Conservation (phyloP, 2,888 invertebrate genomes). For the Zygogramma bicolorata region DNA sequence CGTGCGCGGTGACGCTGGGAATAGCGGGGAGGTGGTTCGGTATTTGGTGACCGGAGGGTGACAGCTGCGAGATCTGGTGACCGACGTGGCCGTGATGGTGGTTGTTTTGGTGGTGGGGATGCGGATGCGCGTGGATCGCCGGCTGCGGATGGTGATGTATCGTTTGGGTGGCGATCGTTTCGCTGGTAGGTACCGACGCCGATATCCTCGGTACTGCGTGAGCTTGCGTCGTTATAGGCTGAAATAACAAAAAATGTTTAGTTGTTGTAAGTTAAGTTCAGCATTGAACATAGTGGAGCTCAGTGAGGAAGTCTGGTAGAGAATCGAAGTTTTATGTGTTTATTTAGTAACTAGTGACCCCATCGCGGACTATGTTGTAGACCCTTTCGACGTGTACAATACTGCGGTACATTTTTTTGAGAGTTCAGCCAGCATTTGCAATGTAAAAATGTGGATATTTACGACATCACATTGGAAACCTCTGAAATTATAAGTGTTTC, state of each 20-base stretch:
- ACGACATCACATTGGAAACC: too few species aligned
- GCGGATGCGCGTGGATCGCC: conserved; percentile 30
- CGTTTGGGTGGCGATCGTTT: conserved; percentile 43
- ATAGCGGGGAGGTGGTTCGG: conserved; percentile 50
- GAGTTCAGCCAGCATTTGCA: too few species aligned
- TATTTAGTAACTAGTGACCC: too few species aligned
- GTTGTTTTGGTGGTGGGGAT: conserved; percentile 18
- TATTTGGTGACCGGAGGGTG: conserved; percentile 35
- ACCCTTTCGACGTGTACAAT: too few species aligned
- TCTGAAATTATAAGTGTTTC: too few species aligned
- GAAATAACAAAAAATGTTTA: conserved; percentile 16
- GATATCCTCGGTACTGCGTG: conserved; percentile 51
- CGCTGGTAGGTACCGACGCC: conserved; percentile 49
- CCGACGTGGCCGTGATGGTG: conserved; percentile 16
- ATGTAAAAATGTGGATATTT: too few species aligned
- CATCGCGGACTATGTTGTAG: too few species aligned
- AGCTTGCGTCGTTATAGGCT: conserved; percentile 50
- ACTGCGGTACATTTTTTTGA: too few species aligned
- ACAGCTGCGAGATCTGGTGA: not conserved
- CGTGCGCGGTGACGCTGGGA: conserved; percentile 17
- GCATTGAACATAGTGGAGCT: too few species aligned
- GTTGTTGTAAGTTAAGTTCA: too few species aligned
- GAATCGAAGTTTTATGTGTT: too few species aligned
- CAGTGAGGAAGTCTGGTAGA: too few species aligned
- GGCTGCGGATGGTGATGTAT: conserved; percentile 47